Conservation (phyloP, 2,113 vertebrate genomes). For the Cheilinus undulatus region DNA sequence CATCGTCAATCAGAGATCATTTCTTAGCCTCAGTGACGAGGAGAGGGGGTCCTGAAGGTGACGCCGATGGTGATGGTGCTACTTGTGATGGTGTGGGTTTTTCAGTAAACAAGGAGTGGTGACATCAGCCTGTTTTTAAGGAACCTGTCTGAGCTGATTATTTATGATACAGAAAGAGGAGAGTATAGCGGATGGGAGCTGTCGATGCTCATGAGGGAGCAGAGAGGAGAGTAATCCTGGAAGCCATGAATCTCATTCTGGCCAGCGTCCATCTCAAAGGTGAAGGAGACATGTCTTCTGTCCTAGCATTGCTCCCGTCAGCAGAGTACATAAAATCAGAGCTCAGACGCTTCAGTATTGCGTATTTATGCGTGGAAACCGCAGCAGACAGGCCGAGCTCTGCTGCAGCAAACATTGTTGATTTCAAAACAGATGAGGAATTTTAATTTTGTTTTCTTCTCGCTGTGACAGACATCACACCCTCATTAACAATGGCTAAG, state of each 20-base stretch:
- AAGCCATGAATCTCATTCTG: conserved; percentile 66
- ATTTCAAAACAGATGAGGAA: conserved; percentile 54
- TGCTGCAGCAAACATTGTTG: conserved; percentile 19
- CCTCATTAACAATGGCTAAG: conserved; percentile 44
- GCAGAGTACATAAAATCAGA: conserved; percentile 25
- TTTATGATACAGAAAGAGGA: conserved; percentile 56
- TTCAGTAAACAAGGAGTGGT: conserved; percentile 41
- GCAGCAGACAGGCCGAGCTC: conserved; percentile 43
- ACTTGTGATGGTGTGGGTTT: conserved; percentile 9
- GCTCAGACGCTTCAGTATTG: conserved; percentile 35
- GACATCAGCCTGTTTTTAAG: conserved; percentile 64
- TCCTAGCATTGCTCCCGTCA: conserved; percentile 36
- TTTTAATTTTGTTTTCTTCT: conserved; percentile 57
- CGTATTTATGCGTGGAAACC: conserved; percentile 24
- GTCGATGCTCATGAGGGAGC: conserved; percentile 10
- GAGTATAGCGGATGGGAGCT: conserved; percentile 12
- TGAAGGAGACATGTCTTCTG: conserved; percentile 54
- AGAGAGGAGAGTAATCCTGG: conserved; percentile 22
- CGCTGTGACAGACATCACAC: conserved; percentile 24
- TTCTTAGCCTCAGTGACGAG: conserved; percentile 30
- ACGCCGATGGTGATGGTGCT: conserved; percentile 1
- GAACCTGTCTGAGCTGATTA: conserved; percentile 53
- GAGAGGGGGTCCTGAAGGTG: conserved; percentile 23
- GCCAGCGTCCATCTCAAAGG: conserved; percentile 71
- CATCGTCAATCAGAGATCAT: conserved; percentile 50